phyloP scores from a whole-genome alignment of 2,888 invertebrate species.

The Cerastis rubricosa region DNA sequence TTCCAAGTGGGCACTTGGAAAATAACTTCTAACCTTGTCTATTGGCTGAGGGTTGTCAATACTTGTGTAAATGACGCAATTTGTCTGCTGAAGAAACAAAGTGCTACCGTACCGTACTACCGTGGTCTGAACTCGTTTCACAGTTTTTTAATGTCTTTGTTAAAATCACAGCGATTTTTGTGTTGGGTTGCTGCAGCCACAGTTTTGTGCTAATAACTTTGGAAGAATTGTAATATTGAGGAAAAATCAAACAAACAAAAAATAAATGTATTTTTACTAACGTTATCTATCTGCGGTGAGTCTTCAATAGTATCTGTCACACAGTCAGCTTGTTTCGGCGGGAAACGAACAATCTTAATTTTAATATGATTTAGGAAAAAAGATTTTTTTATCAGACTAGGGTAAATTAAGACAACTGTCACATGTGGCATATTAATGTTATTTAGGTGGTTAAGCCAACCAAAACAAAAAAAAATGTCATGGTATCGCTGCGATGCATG shows the following conservation, averaged over 20 bases:
- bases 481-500: neutral
- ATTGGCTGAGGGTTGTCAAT: too few relatives aligned
- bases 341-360: neutral
- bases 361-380: neutral
- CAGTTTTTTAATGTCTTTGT: too few relatives aligned
- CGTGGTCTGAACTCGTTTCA: too few relatives aligned
- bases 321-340: neutral
- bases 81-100: too few relatives aligned
- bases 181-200: neutral
- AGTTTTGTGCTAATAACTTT: neutral
- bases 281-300: neutral
- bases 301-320: neutral
- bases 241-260: neutral
- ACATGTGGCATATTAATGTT: neutral
- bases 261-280: neutral
- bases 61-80: too few relatives aligned
- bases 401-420: neutral
- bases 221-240: neutral
- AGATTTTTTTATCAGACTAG: neutral
- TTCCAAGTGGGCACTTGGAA: too few relatives aligned
- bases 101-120: too few relatives aligned
- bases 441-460: neutral
- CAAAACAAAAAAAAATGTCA: neutral
- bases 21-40: too few relatives aligned
- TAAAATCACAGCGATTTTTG: neutral